Base-by-base conservation (phyloP, 2,113 vertebrate species). In the Lophura nycthemera region DNA sequence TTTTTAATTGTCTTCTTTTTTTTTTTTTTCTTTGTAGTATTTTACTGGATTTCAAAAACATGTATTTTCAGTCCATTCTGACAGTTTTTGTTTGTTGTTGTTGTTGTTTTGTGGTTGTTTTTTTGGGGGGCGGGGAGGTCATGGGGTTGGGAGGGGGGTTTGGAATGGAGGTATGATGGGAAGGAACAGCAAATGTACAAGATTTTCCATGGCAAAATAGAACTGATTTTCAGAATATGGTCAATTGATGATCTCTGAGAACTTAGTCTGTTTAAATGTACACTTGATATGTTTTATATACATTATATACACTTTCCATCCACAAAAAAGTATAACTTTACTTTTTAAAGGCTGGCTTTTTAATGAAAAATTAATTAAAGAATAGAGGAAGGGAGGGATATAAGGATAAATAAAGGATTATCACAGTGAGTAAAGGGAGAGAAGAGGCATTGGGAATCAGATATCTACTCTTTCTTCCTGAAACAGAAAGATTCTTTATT, bases 81-180 rank as follows among this genome's bases (percentile, higher is more conserved):
- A 76, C 1, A 42, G 2, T 1, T 20, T 2, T 19, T 22, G 5
- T 10, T 45, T 45, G 25, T 0, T 38, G 9, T 1, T 6, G 47
- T 22, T 10, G 42, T 43, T 48, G 47, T 43, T 43, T 43, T 43
- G 42, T 43, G 42, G 42, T 43, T 43, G 42, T 43, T 43, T 43
- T 43, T 43, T 43, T 43, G 15, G 42, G 42, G 42, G 42, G n/a
- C n/a, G 42, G 42, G 14, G 42, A 14, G 14, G 14, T 15, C 3
- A 43, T 38, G 38, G 42, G 42, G 42, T 7, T 3, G 15, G 45
- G 45, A 20, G 19, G 45, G 45, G 45, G 15, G 45, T 8, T 20
- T 47, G 9, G 10, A 22, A 25, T 7, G 15, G 36, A 18, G 61
- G 10, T 18, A 18, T 40, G 14, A 15, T 36, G 25, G 16, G 25